Base-by-base conservation (phyloP, 2,888 invertebrate genomes). In the Caenorhabditis uteleia region DNA sequence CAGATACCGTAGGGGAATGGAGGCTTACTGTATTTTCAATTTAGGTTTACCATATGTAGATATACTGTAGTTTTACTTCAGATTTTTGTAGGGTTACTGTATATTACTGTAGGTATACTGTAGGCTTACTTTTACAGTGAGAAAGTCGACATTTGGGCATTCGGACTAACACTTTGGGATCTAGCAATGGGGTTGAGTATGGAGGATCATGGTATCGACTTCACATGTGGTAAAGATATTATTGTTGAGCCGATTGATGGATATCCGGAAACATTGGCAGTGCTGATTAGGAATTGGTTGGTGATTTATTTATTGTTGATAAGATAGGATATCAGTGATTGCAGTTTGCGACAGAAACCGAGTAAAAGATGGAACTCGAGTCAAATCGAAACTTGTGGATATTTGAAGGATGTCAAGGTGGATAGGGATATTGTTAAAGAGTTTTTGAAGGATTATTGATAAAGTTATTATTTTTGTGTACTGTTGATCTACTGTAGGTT, bases 101-200 rank as follows among this genome's bases (percentile, higher is more conserved):
- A 31, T 31, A 31, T 18, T 18, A 44, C 3, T 2, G 29, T 27
- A 16, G 26, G 8, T 8, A 36, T 26, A 26, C n/a, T n/a, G n/a
- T n/a, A n/a, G n/a, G n/a, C n/a, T n/a, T 12, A 34, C 8, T 29
- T 26, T 51, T 59, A 16, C 36, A 60, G 60, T 27, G 49, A 49
- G 25, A 61, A 61, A 61, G 61, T 61, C 4, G 61, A 61, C 33
- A 48, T 61, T 42, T 61, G 61, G 61, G 16, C 55, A 16, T 55
- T 55, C 21, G 61, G 61, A 26, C 36, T 55, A 25, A 50, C 50
- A 8, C 39, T 61, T 12, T 61, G 45, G 61, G 55, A 61, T 16
- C 29, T 61, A 12, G 61, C 61, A 12, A 46, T 60, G 23, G 55
- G 61, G 4, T 46, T 50, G 38, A 46, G 29, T 25, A 25, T 54